Base-by-base conservation (phyloP, 2,113 vertebrate genomes). In the Lophochroa leadbeateri region DNA sequence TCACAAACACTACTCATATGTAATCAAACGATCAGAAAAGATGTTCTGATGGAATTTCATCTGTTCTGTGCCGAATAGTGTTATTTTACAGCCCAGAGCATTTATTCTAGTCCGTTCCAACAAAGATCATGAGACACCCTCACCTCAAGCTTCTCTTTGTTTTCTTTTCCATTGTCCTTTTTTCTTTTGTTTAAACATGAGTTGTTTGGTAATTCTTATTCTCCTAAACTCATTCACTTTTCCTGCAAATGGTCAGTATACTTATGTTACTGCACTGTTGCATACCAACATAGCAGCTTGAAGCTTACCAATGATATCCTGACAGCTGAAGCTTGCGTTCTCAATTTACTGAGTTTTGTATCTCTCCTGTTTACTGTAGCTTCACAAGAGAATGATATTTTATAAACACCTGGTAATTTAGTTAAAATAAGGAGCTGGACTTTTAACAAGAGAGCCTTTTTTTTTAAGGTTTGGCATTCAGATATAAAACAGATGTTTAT, bases 381-480 rank as follows among this genome's bases (percentile, higher is more conserved):
- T 97, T 97, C 93, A 93, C 74, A 95, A 83, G 81, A 87, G 93
- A 97, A 96, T 87, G 64, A 76, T 95, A 88, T 97, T 97, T 97
- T 95, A 97, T 92, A 98, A 98, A 97, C 69, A 97, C 91, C 94
- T 97, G 94, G 96, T 96, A 97, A 97, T 97, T 96, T 91, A 88
- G 94, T 94, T 97, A 97, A 97, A 96, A 94, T 90, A 92, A 91
- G 71, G 90, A 97, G 20, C 75, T 79, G 60, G 77, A 71, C 77
- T 96, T 98, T 94, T 96, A 98, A 97, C 92, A 95, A 97, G 82
- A 87, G 69, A 88, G 55, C 10, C 3, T 31, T 95, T 95, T 94
- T 94, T 92, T 97, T 94, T 35, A 88, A 86, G 64, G 61, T 96
- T 94, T 97, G 92, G 80, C 95, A 90, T 94, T 96, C 91, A 93